Conservation (phyloP, 2,888 invertebrate genomes). For the Pollenia amentaria region DNA sequence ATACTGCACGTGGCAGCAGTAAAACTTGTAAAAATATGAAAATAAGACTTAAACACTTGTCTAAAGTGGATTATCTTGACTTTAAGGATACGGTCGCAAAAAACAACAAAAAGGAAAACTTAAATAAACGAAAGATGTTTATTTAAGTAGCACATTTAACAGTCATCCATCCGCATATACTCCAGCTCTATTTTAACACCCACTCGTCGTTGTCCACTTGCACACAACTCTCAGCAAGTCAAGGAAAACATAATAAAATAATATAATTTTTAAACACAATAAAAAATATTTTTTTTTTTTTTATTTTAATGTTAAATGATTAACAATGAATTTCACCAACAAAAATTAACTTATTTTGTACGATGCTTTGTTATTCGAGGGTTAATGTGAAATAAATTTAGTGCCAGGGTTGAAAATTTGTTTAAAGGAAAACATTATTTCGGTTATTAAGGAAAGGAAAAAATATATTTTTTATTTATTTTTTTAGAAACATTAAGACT, state of each 20-base stretch:
- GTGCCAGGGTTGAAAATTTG: background rate
- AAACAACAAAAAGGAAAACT: constrained; percentile 2
- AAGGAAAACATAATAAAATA: constrained; percentile 31
- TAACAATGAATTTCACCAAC: constrained; percentile 24
- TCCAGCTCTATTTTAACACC: constrained; percentile 4
- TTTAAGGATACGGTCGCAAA: constrained; percentile 17
- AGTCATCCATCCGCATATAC: constrained; percentile 22
- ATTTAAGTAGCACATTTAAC: constrained; percentile 56
- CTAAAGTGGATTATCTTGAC: constrained; percentile 67
- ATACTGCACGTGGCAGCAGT: constrained; percentile 16
- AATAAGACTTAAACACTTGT: constrained; percentile 66
- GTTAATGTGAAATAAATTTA: constrained; percentile 41
- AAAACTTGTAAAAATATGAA: constrained; percentile 19
- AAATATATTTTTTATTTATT: background rate
- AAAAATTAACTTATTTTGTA: constrained; percentile 16
- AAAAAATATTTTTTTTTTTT: constrained; percentile 3
- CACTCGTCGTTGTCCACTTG: constrained; percentile 16
- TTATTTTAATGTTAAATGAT: constrained; percentile 34
- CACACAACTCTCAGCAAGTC: constrained; percentile 1
- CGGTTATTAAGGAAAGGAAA: background rate
- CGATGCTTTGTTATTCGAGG: background rate
- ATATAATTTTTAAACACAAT: constrained; percentile 10
- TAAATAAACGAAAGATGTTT: constrained; percentile 36
- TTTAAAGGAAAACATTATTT: no score
- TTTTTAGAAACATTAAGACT: no score